Base-by-base conservation (phyloP, 1,140 invertebrate species). In the Trichonephila clavipes region DNA sequence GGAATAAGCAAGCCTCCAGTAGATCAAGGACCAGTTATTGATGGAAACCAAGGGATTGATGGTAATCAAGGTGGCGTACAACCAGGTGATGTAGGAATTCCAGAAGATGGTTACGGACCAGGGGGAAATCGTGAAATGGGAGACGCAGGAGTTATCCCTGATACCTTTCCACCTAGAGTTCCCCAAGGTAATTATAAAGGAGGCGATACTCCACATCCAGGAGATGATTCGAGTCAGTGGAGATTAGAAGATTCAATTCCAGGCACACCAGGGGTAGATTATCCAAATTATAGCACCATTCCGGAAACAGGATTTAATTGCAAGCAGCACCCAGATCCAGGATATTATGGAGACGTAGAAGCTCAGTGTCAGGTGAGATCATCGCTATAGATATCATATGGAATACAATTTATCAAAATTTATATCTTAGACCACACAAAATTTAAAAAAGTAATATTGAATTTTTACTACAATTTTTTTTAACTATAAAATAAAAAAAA, bases 341-440 rank as follows among this genome's bases (percentile, higher is more conserved):
- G 96, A 51, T 96, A 96, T 89, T 96, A 96, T 94, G 96, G 95
- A 21, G 96, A 96, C 94, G 94, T 95, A 12, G 96, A 96, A 66
- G 95, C 96, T 77, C 94, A 95, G 94, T 96, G 96, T 94, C 96
- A 96, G 95, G 96, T 96, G 95, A 92, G 95, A 90, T 1, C 10
- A n/a, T 83, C n/a, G 8, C 0, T 51, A 6, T 24, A 58, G 19
- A 24, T 16, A 44, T 62, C 34, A 40, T 40, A 40, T 40, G 1
- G 34, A 40, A 40, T 40, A 40, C 4, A 40, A 40, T 40, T 40
- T 40, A 40, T 40, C 34, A 40, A 40, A 40, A 40, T 40, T 40
- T 40, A 40, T 40, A 40, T 3, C 34, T 4, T 40, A 3, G 34
- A 40, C 34, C 34, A 4, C 1, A 40, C 34, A 40, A 2, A 40